These are phyloP conservation scores for Melanchra persicariae DNA, from an alignment of 2,888 invertebrate genomes.

Conservation along the genomic window DNA sequence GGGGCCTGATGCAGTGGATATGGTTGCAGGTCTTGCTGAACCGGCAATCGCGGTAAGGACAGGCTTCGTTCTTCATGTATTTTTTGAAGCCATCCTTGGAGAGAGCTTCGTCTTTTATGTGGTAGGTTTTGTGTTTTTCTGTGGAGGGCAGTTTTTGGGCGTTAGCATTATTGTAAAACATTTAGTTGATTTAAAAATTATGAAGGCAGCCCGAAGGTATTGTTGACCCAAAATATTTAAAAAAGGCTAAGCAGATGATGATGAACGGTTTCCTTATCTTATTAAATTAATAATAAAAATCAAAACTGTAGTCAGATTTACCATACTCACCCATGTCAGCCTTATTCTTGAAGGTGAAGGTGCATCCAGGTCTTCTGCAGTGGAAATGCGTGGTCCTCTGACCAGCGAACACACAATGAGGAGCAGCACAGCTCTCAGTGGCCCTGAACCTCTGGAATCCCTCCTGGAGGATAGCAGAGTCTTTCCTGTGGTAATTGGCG, in stretches of 20 bases:
- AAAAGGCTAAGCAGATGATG: too few relatives aligned
- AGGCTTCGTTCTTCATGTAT: slow-evolving; percentile 99
- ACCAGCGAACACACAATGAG: slow-evolving; percentile 97
- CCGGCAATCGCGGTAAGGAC: slow-evolving; percentile 97
- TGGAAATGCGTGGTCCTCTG: slow-evolving; percentile 99
- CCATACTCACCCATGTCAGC: slow-evolving; percentile 98
- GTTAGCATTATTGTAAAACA: not conserved
- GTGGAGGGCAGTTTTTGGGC: slow-evolving; percentile 64
- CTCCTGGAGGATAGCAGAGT: slow-evolving; percentile 99
- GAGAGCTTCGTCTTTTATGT: slow-evolving; percentile 98
- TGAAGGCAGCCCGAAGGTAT: not conserved
- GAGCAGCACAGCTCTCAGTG: slow-evolving; percentile 98
- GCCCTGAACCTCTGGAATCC: slow-evolving; percentile 99
- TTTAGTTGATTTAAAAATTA: not conserved
- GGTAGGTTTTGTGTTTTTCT: slow-evolving; percentile 99
- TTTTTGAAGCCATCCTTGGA: slow-evolving; percentile 99
- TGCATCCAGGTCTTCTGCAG: slow-evolving; percentile 97
- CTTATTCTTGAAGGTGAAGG: slow-evolving; percentile 99
- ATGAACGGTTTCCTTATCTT: not conserved
- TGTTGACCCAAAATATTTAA: not conserved
- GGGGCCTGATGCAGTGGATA: slow-evolving; percentile 98
- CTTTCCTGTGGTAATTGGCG: slow-evolving; percentile 99
- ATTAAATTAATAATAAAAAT: slow-evolving; percentile 5
- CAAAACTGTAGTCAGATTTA: slow-evolving; percentile 39
- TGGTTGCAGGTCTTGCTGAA: slow-evolving; percentile 99